Evolutionary conservation across 2,113 vertebrate genomes (phyloP).

Genomic region (Stercorarius parasiticus): DNA sequence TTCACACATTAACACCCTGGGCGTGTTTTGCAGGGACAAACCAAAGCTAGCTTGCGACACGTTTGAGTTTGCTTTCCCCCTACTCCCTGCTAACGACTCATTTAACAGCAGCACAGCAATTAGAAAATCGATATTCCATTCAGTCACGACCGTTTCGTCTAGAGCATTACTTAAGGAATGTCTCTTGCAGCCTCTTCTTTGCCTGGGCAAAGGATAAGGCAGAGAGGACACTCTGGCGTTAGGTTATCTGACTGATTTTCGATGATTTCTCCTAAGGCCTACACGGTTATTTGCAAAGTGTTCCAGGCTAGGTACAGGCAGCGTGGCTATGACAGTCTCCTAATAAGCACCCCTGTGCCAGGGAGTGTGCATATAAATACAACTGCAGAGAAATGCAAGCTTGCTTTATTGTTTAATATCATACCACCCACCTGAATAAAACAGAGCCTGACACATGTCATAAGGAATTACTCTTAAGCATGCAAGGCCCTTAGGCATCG

Average conservation of each 20-base stretch:
- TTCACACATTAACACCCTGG: slow-evolving; percentile 28
- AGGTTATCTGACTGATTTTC: background rate
- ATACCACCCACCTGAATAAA: slow-evolving; percentile 66
- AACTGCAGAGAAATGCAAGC: slow-evolving; percentile 35
- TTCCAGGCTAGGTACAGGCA: background rate
- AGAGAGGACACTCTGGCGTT: background rate
- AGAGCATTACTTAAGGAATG: slow-evolving; percentile 11
- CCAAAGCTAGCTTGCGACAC: slow-evolving; percentile 37
- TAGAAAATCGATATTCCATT: slow-evolving; percentile 73
- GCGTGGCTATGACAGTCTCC: background rate
- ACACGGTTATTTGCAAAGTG: background rate
- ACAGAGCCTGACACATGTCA: slow-evolving; percentile 68
- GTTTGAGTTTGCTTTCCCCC: slow-evolving; percentile 41
- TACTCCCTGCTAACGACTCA: slow-evolving; percentile 61
- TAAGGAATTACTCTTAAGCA: slow-evolving; percentile 51
- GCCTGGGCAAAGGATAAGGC: background rate
- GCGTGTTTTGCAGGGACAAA: slow-evolving; percentile 42
- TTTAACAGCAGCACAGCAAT: slow-evolving; percentile 74
- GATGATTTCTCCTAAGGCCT: background rate
- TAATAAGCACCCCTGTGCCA: slow-evolving; percentile 37
- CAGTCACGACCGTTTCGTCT: background rate
- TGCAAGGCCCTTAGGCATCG: slow-evolving; percentile 34
- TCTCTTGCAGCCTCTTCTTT: background rate
- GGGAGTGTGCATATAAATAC: background rate
- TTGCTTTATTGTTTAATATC: slow-evolving; percentile 53